Conservation (phyloP, 2,113 vertebrate species). For the Eptesicus fuscus region DNA sequence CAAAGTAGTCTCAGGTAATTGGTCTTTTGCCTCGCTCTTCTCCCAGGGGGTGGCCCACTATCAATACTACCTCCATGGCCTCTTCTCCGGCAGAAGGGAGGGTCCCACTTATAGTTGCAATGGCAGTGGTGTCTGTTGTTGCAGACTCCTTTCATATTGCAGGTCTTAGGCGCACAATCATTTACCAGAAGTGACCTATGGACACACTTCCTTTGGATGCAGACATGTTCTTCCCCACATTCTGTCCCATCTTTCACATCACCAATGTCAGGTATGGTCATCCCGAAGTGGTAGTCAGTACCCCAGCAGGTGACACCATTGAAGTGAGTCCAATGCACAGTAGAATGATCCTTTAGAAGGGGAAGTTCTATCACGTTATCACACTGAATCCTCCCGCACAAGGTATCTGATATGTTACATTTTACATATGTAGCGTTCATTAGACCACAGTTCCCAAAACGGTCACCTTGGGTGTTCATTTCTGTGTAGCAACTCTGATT, state of each 20-base stretch:
- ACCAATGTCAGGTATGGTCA: not conserved
- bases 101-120: slow-evolving; percentile 47
- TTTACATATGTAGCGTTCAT: not conserved
- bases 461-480: slow-evolving; percentile 19
- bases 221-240: slow-evolving; percentile 5
- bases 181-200: accelerated
- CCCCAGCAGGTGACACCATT: slow-evolving; percentile 36
- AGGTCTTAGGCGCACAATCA: not conserved
- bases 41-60: slow-evolving; percentile 62
- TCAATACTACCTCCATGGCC: slow-evolving; percentile 74
- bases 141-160: slow-evolving; percentile 67
- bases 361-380: not conserved
- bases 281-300: not conserved
- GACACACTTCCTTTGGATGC: slow-evolving; percentile 14
- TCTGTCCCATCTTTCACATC: slow-evolving; percentile 40
- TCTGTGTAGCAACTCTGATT: not conserved
- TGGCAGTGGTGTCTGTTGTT: slow-evolving; percentile 73
- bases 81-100: slow-evolving; percentile 16
- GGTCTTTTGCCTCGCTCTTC: too few species aligned
- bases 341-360: not conserved
- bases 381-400: slow-evolving; percentile 64
- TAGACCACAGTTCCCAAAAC: slow-evolving; percentile 50
- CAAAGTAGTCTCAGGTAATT: accelerated
- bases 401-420: not conserved
- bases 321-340: not conserved